Evolutionary conservation across 1,140 invertebrate species (phyloP).

Genomic region (Phocides pigmalion): DNA sequence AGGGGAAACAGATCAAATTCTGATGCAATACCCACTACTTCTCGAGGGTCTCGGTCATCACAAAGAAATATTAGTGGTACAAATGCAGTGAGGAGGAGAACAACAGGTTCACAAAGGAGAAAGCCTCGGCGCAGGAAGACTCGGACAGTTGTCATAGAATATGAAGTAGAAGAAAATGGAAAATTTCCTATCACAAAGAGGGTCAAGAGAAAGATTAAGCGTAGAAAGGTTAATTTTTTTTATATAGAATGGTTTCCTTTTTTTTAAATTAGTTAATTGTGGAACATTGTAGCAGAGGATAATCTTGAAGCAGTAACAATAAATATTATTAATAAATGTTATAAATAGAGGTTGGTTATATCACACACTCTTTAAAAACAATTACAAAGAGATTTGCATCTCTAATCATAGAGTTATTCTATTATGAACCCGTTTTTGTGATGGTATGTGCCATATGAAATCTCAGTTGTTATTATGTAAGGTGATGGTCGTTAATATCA

Average conservation of each 20-base stretch:
- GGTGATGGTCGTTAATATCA: too few relatives aligned
- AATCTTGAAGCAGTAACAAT: too few relatives aligned
- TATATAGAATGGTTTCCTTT: too few relatives aligned
- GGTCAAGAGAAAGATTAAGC: constrained; percentile 73
- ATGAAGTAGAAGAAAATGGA: constrained; percentile 83
- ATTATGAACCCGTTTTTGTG: too few relatives aligned
- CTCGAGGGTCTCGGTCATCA: constrained; percentile 35
- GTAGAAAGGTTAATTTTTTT: constrained; percentile 58
- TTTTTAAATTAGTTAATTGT: constrained; percentile 6
- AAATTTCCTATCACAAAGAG: constrained; percentile 83
- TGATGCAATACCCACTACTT: constrained; percentile 48
- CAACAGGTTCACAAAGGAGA: constrained; percentile 44
- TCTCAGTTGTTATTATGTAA: too few relatives aligned
- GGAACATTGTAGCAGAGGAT: not conserved
- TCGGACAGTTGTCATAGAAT: constrained; percentile 83
- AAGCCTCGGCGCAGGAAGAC: constrained; percentile 65
- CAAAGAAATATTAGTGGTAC: constrained; percentile 34
- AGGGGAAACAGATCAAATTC: constrained; percentile 39
- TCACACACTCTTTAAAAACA: too few relatives aligned
- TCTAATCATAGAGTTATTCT: too few relatives aligned
- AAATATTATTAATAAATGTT: too few relatives aligned
- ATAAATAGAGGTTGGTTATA: too few relatives aligned
- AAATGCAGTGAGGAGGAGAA: constrained; percentile 32
- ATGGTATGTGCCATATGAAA: too few relatives aligned
- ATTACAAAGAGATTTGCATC: too few relatives aligned